Base-by-base conservation (phyloP, 2,797 vertebrate species). In the Cuniculus paca region DNA sequence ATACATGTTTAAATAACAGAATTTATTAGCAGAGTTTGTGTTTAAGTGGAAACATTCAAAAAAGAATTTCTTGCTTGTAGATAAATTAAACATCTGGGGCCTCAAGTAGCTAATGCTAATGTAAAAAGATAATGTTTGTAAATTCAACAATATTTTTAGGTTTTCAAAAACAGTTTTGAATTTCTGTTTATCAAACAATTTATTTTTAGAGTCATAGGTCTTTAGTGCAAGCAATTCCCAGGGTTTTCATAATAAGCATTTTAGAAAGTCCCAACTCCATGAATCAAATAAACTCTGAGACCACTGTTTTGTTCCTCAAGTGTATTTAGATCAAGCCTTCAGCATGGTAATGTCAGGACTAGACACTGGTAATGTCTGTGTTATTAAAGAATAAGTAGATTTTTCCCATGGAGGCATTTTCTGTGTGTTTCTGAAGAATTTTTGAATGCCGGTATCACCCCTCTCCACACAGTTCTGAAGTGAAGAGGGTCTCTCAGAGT, bases 71-170 rank as follows among this genome's bases (percentile, higher is more conserved):
- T 96, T 97, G 74, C 94, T 97, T 97, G 42, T 93, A 97, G 97
- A 96, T 95, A 96, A 97, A 95, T 97, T 26, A 36, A 96, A 97
- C 13, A 72, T 77, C 97, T 98, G 88, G 86, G 90, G 92, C 97
- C 97, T 97, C 94, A 92, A 95, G 61, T 96, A 98, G 92, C 97
- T 97, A 97, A 97, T 97, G 93, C 91, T 97, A 97, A 97, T 84
- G 61, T 16, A 61, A 94, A 91, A 97, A 98, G 91, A 86, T 97
- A 95, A 70, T 82, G 94, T 94, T 98, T 97, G 89, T 97, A 98
- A 98, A 98, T 98, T 96, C 95, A 97, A 91, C 92, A 13, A 36
- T 68, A 89, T 96, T 72, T 85, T 31, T 79, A 85, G 36, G n/a
- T 86, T 93, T 96, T 82, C 0, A 28, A 42, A 77, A 90, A n/a